Percentiles rank a stretch among this genome's conserved stretches.
These are phyloP conservation scores for Oxystoma pomonae DNA, from an alignment of 2,888 invertebrate species.

Conservation along the genomic window DNA sequence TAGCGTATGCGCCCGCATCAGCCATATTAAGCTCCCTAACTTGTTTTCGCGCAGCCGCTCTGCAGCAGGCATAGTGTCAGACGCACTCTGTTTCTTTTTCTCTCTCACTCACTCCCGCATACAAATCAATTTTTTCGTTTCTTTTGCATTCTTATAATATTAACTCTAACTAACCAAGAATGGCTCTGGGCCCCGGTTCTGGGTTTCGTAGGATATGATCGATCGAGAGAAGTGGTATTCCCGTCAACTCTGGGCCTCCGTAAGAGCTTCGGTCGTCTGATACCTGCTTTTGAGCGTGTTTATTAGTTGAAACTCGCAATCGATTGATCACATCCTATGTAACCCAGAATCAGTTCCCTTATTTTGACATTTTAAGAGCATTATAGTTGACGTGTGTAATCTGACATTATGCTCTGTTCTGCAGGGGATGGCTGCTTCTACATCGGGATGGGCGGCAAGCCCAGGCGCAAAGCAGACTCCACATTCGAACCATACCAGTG, in stretches of 20 bases:
- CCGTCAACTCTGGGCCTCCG: too few species aligned
- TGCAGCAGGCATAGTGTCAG: constrained; percentile 50
- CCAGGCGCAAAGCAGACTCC: constrained; percentile 64
- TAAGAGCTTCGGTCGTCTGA: too few species aligned
- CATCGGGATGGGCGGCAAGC: constrained; percentile 88
- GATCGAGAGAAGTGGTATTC: too few species aligned
- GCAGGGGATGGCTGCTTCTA: constrained; percentile 97
- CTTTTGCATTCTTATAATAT: neutral
- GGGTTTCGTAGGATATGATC: too few species aligned
- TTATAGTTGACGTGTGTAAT: constrained; percentile 46
- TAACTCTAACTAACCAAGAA: too few species aligned
- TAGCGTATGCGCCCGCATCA: neutral
- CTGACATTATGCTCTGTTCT: constrained; percentile 66
- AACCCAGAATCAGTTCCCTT: too few species aligned
- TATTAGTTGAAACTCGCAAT: too few species aligned
- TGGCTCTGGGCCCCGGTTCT: neutral
- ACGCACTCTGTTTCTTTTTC: constrained; percentile 32
- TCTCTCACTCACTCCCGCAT: constrained; percentile 25
- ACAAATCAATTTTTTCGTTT: constrained; percentile 5
- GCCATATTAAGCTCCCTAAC: neutral
- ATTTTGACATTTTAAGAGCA: neutral
- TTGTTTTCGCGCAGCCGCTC: constrained; percentile 25
- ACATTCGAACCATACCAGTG: constrained; percentile 87
- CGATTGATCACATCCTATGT: too few species aligned
- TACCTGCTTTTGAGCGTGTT: too few species aligned